Evolutionary conservation across 2,113 vertebrate species (phyloP).

Genomic region (Corythornis madagascariensis): DNA sequence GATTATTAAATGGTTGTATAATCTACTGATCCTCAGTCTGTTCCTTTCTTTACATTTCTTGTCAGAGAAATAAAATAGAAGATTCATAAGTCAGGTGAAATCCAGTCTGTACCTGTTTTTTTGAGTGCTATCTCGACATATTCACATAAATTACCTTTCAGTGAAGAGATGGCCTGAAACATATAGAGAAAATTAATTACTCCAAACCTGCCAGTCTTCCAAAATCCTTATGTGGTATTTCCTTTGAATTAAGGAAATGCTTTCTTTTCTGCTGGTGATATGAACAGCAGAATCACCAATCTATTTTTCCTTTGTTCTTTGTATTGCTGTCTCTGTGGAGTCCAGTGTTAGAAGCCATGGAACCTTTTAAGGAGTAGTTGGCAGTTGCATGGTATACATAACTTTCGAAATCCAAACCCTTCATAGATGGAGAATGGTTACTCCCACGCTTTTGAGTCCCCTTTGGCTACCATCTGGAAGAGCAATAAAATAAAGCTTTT

Average conservation of each 20-base stretch:
- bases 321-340: not conserved
- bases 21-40: not conserved
- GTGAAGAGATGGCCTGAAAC: not conserved
- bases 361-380: not conserved
- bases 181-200: not conserved
- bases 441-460: not conserved
- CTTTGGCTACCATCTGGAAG: constrained; percentile 22
- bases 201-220: not conserved
- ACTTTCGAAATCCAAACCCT: not conserved
- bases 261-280: not conserved
- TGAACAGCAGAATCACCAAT: not conserved
- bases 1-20: not conserved
- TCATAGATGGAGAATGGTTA: not conserved
- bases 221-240: not conserved
- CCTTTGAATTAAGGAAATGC: not conserved
- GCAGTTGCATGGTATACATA: not conserved
- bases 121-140: not conserved
- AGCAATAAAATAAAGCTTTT: constrained; percentile 27
- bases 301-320: not conserved
- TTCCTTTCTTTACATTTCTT: not conserved
- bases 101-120: not conserved
- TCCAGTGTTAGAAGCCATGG: not conserved
- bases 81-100: constrained; percentile 8
- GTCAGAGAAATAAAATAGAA: constrained; percentile 1
- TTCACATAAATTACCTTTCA: not conserved